Evolutionary conservation across 2,113 vertebrate genomes (phyloP).

Genomic region (Sinocyclocheilus maitianheensis): DNA sequence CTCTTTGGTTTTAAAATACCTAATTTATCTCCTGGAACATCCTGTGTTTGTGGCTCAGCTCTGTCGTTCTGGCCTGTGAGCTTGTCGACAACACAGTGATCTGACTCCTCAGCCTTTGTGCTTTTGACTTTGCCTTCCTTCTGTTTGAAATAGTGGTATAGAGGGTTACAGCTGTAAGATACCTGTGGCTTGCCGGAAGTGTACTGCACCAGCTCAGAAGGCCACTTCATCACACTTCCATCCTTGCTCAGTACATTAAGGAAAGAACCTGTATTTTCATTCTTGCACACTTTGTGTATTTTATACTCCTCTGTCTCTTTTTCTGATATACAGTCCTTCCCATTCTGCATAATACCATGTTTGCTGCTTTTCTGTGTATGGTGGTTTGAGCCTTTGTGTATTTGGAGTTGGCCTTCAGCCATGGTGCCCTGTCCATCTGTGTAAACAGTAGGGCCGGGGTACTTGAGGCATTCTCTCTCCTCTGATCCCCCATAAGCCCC

Average conservation of each 20-base stretch:
- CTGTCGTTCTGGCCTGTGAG: constrained; percentile 64
- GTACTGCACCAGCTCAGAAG: constrained; percentile 84
- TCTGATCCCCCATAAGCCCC: constrained; percentile 49
- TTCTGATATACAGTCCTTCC: constrained; percentile 5
- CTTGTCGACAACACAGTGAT: constrained; percentile 55
- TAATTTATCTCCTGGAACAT: constrained; percentile 75
- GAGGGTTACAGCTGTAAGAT: constrained; percentile 92
- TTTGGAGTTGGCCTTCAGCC: constrained; percentile 40
- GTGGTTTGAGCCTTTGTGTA: constrained; percentile 22
- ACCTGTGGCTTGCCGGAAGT: constrained; percentile 87
- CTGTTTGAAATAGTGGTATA: constrained; percentile 71
- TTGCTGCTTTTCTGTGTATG: neutral
- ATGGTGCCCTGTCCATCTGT: constrained; percentile 62
- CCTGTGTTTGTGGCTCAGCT: constrained; percentile 69
- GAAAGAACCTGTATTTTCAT: constrained; percentile 62
- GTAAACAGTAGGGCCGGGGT: constrained; percentile 59
- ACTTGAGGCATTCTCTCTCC: constrained; percentile 53
- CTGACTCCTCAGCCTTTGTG: constrained; percentile 56
- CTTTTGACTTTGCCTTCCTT: constrained; percentile 48
- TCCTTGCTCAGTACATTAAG: constrained; percentile 85
- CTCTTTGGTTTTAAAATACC: constrained; percentile 80
- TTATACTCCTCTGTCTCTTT: neutral
- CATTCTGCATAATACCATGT: neutral
- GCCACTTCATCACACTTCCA: constrained; percentile 87
- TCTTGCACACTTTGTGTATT: neutral